Conservation (phyloP, 2,888 invertebrate species). For the Tinea pellionella region DNA sequence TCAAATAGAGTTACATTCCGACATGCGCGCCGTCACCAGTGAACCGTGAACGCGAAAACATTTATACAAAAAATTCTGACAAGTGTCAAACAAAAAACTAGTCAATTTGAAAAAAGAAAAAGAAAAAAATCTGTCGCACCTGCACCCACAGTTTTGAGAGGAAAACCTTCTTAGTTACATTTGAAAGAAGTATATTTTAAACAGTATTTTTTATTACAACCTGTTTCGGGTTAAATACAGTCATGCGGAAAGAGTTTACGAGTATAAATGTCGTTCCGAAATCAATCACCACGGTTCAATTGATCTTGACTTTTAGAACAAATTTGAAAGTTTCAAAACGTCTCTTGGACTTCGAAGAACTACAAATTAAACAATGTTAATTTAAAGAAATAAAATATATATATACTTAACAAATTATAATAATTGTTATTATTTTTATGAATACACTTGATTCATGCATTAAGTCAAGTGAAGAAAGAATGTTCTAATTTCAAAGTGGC, state of each 20-base stretch:
- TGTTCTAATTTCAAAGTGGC: constrained; percentile 38
- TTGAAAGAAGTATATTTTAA: not conserved
- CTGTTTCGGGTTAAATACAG: constrained; percentile 6
- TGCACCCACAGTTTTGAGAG: constrained; percentile 16
- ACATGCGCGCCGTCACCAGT: constrained; percentile 20
- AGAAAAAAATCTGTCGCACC: constrained; percentile 16
- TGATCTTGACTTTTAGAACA: not conserved
- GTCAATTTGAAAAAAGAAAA: constrained; percentile 10
- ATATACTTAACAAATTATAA: no score
- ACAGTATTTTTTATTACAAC: not conserved
- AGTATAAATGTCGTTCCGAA: constrained; percentile 9
- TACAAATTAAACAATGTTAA: no score
- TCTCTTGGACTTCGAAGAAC: not conserved
- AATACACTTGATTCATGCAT: constrained; percentile 34
- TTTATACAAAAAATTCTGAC: constrained; percentile 9
- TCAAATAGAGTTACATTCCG: constrained; percentile 42
- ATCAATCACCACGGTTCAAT: constrained; percentile 13
- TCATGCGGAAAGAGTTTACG: constrained; percentile 9
- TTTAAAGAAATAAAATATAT: no score
- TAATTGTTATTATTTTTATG: not conserved
- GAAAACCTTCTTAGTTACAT: not conserved
- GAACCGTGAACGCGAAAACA: constrained; percentile 20
- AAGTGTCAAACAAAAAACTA: constrained; percentile 17
- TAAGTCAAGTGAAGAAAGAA: constrained; percentile 35
- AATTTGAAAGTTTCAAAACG: not conserved